A percentile compares a stretch with the other conserved stretches of the same genome.
Evolutionary conservation across 2,797 vertebrate species (phyloP).

Genomic region (Meriones psammophilus): DNA sequence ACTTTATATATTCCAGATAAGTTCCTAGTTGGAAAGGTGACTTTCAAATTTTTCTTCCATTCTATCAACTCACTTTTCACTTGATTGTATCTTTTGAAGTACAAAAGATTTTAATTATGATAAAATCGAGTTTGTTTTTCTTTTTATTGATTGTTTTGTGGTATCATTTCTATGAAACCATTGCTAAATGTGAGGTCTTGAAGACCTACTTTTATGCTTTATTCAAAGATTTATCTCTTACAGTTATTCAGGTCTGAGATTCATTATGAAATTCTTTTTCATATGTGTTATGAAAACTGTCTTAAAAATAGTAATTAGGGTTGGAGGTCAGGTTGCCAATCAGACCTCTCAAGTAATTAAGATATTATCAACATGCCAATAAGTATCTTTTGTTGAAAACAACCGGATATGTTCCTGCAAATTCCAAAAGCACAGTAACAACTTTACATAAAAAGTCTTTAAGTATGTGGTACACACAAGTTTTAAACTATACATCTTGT

Average conservation of each 20-base stretch:
- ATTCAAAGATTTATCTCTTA: background rate
- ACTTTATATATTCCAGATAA: background rate
- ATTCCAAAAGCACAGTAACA: background rate
- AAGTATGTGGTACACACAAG: background rate
- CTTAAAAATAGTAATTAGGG: background rate
- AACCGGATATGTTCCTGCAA: slow-evolving; percentile 37
- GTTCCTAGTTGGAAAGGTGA: background rate
- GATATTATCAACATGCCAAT: background rate
- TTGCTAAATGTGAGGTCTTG: background rate
- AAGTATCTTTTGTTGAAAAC: slow-evolving; percentile 29
- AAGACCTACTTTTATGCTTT: background rate
- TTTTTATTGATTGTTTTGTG: slow-evolving; percentile 25
- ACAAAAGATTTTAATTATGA: slow-evolving; percentile 52
- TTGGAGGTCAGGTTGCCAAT: background rate
- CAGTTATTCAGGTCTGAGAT: background rate
- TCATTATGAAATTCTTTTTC: background rate
- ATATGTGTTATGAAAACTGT: background rate
- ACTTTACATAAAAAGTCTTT: background rate
- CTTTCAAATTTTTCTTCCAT: background rate
- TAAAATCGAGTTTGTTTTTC: background rate
- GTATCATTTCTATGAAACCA: slow-evolving; percentile 8
- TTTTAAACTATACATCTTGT: background rate
- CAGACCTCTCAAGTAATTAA: background rate
- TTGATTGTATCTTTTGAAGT: background rate
- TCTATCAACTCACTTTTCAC: background rate